Percentiles rank a stretch among this genome's conserved stretches.
phyloP scores from a whole-genome alignment of 1,140 invertebrate genomes.

The Tigriopus japonicus region DNA sequence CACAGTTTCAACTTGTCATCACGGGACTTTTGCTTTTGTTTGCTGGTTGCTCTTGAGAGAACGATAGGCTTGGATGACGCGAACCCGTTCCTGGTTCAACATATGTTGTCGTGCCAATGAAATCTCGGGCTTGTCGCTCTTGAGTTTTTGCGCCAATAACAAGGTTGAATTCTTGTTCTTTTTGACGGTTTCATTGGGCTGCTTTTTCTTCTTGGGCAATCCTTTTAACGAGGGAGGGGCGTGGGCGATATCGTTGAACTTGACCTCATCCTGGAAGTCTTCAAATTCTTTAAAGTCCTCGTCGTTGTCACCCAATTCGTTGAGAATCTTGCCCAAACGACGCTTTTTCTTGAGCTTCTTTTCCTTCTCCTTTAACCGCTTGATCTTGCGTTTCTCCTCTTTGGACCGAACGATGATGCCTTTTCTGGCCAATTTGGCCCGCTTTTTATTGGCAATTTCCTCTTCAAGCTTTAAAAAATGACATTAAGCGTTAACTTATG shows the following conservation, averaged over 20 bases:
- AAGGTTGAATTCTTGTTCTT: too few relatives aligned
- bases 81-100: too few relatives aligned
- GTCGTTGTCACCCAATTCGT: not conserved
- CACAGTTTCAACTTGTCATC: too few relatives aligned
- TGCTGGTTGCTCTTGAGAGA: too few relatives aligned
- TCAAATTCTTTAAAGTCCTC: not conserved
- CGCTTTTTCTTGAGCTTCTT: constrained; percentile 1
- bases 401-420: not conserved
- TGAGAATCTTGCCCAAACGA: not conserved
- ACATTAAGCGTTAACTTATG: not conserved
- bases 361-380: not conserved
- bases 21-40: too few relatives aligned
- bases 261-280: not conserved
- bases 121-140: too few relatives aligned
- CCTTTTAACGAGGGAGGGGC: not conserved
- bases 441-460: not conserved
- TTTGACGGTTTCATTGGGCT: too few relatives aligned
- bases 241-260: not conserved
- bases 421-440: not conserved
- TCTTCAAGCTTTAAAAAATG: not conserved
- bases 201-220: not conserved
- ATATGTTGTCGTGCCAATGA: too few relatives aligned
- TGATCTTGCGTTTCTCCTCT: not conserved
- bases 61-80: too few relatives aligned
- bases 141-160: too few relatives aligned